Conservation (phyloP, 2,113 vertebrate genomes). For the Austrofundulus limnaeus region DNA sequence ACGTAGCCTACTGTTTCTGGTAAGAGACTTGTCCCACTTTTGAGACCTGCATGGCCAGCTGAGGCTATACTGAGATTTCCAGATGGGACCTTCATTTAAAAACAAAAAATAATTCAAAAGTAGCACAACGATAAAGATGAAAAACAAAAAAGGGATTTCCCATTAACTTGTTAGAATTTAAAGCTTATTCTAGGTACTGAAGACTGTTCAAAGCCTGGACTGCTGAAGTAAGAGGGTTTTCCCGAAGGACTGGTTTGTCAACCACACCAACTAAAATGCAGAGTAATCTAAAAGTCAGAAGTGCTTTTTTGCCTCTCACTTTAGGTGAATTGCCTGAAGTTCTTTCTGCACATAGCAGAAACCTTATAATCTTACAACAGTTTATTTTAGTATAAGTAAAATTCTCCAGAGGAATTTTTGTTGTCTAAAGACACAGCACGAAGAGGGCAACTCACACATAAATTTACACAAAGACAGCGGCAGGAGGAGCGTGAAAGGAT, state of each 20-base stretch:
- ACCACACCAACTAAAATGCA: constrained; percentile 23
- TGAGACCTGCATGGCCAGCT: constrained; percentile 38
- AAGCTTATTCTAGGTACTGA: not conserved
- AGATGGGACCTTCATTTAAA: constrained; percentile 28
- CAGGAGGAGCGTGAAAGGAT: constrained; percentile 36
- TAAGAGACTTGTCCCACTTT: constrained; percentile 48
- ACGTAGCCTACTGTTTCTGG: no score
- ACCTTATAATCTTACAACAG: constrained; percentile 10
- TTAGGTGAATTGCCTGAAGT: constrained; percentile 41
- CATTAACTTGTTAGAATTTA: not conserved
- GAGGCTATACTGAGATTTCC: constrained; percentile 43
- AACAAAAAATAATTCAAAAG: constrained; percentile 21
- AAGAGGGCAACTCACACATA: constrained; percentile 32
- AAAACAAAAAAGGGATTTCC: constrained; percentile 9
- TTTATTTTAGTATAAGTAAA: constrained; percentile 39
- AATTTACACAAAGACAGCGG: constrained; percentile 17
- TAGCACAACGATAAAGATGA: constrained; percentile 1
- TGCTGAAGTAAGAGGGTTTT: constrained; percentile 34
- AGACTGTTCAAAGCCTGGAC: constrained; percentile 3
- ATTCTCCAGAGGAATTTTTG: constrained; percentile 29
- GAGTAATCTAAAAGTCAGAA: constrained; percentile 35
- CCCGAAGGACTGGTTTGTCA: constrained; percentile 41
- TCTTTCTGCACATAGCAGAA: constrained; percentile 34
- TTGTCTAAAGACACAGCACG: constrained; percentile 29
- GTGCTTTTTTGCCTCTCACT: constrained; percentile 14